phyloP scores from a whole-genome alignment of 2,888 invertebrate species.

The Drosophila differens region DNA sequence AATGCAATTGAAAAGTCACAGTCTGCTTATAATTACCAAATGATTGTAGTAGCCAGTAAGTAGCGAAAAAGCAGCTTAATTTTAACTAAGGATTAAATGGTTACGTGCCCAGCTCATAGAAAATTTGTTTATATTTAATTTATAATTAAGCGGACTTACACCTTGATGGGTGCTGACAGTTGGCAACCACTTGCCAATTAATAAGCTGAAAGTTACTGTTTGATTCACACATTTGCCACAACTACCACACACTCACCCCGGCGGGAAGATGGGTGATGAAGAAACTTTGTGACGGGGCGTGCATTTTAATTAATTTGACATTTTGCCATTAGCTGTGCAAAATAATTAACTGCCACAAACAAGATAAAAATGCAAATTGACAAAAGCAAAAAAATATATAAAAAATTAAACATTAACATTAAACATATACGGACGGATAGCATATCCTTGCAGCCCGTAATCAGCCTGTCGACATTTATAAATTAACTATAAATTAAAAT shows the following conservation, averaged over 20 bases:
- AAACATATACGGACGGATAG: neutral
- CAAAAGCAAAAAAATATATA: constrained; percentile 38
- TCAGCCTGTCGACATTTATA: neutral
- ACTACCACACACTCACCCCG: neutral
- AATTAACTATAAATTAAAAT: neutral
- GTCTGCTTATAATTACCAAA: neutral
- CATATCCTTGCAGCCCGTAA: neutral
- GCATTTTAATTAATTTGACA: constrained; percentile 80
- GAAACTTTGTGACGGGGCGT: constrained; percentile 32
- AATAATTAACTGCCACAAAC: constrained; percentile 77
- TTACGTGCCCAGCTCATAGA: neutral
- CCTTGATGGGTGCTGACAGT: constrained; percentile 73
- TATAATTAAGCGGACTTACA: constrained; percentile 66
- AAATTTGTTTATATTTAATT: constrained; percentile 54
- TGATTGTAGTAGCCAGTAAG: neutral
- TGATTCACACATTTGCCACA: constrained; percentile 21
- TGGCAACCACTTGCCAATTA: constrained; percentile 72
- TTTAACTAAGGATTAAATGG: constrained; percentile 1
- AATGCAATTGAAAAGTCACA: neutral
- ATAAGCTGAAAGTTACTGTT: constrained; percentile 25
- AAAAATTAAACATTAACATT: neutral
- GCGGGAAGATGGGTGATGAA: neutral
- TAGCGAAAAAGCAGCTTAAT: neutral
- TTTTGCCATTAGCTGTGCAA: constrained; percentile 77
- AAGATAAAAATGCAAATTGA: constrained; percentile 70